Conservation (phyloP, 1,140 invertebrate species). For the Choristoneura fumiferana region DNA sequence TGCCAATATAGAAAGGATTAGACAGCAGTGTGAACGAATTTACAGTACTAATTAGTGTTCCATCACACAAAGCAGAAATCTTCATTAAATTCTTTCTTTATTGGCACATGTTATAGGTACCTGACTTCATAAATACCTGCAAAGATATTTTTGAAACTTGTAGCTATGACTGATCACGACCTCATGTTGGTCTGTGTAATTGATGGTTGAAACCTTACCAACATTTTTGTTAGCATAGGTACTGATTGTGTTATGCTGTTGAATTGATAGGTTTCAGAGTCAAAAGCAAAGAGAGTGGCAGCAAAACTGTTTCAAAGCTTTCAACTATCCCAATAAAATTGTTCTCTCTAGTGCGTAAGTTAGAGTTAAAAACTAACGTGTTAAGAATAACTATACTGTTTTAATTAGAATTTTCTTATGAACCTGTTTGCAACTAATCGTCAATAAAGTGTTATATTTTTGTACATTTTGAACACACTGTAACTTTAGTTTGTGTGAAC, state of each 20-base stretch:
- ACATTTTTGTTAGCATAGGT: background rate
- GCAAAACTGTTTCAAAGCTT: background rate
- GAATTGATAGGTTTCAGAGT: background rate
- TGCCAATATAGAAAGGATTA: no score
- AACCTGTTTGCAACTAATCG: slow-evolving; percentile 4
- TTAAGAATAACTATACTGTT: slow-evolving; percentile 12
- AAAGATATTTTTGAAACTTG: slow-evolving; percentile 3
- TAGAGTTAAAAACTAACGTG: slow-evolving; percentile 6
- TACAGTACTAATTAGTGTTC: no score
- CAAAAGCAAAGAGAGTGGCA: background rate
- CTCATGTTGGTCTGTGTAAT: slow-evolving; percentile 8
- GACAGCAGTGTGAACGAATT: no score
- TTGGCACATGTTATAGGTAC: no score
- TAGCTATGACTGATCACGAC: background rate
- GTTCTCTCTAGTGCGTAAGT: slow-evolving; percentile 5
- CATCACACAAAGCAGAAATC: no score
- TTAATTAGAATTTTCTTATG: background rate
- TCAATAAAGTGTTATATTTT: slow-evolving; percentile 10
- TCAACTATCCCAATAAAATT: background rate
- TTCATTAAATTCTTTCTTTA: no score
- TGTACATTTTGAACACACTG: slow-evolving; percentile 13
- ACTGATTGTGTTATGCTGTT: background rate
- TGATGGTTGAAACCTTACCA: slow-evolving; percentile 1
- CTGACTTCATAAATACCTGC: no score
- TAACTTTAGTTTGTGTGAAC: slow-evolving; percentile 9